Percentiles rank a stretch among this genome's conserved stretches.
These are phyloP conservation scores for Silvanus unidentatus DNA, from an alignment of 2,888 invertebrate genomes.

Conservation along the genomic window DNA sequence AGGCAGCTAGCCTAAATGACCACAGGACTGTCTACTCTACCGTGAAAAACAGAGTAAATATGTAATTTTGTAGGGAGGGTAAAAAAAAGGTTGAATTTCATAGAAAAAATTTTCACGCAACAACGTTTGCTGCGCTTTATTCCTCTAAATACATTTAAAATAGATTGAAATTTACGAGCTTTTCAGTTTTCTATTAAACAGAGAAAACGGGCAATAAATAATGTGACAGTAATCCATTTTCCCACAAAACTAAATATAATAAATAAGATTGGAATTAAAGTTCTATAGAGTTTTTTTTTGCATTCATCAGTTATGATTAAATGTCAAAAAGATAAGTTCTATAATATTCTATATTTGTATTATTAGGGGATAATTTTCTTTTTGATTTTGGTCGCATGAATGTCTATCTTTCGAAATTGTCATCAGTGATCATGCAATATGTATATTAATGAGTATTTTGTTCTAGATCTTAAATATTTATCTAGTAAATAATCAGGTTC, in stretches of 20 bases:
- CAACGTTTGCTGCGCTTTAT: no score
- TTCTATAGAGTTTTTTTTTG: neutral
- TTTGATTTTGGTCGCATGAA: slow-evolving; percentile 19
- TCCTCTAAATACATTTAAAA: no score
- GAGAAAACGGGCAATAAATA: no score
- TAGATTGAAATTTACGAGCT: no score
- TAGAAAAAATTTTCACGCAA: no score
- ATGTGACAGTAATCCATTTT: no score
- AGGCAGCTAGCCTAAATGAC: slow-evolving; percentile 21
- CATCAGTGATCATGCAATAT: slow-evolving; percentile 23
- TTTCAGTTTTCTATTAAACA: no score
- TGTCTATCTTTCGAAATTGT: slow-evolving; percentile 13
- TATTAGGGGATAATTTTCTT: slow-evolving; percentile 20
- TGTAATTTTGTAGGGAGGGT: no score
- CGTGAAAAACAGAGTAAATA: neutral
- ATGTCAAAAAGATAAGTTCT: slow-evolving; percentile 21
- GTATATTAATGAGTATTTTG: slow-evolving; percentile 24
- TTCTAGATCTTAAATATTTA: slow-evolving; percentile 17
- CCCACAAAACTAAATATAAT: neutral
- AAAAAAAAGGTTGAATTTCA: no score
- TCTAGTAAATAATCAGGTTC: slow-evolving; percentile 18
- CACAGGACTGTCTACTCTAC: slow-evolving; percentile 8
- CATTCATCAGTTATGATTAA: slow-evolving; percentile 16
- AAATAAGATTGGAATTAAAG: neutral
- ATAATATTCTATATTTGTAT: no score